Evolutionary conservation across 2,113 vertebrate genomes (phyloP), one percentile per base, ranked within the genome.

Genomic region (Odobenus rosmarus): DNA sequence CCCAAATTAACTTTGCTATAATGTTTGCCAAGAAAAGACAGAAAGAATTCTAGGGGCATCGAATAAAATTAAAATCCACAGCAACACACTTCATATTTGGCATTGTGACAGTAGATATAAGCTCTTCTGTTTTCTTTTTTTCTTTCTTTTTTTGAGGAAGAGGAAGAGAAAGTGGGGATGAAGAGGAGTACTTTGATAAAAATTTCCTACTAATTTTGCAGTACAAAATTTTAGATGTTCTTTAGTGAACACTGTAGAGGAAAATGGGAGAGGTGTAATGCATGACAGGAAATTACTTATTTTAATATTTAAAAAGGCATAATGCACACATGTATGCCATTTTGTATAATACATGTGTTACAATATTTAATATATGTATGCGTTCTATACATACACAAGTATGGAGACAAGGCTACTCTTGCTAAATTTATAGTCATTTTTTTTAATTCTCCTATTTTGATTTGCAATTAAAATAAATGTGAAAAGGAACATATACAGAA

Each of bases 251-350:
- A 77, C n/a, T 53, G 11, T 5, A 36, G n/a, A 82, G n/a, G 67
- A 81, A 96, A 71, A 69, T 0, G 7, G 21, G 33, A 85, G 7
- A 80, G 3, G 10, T 57, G 51, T 23, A 62, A 77, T 28, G 7
- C 26, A 28, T 55, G 28, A 26, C 21, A 64, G 21, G 42, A 88
- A 36, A 24, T 33, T 39, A 39, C 18, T 59, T 82, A 84, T 71
- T 83, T 62, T 42, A 89, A 87, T 76, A 85, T 84, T 69, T 92
- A 33, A 94, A 92, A 86, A 74, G 16, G 28, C 51, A 90, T 24
- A 62, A 72, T 62, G 49, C 59, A 4, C 19, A 74, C 15, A 61
- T 15, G 82, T 26, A 64, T 51, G 71, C 8, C 12, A 90, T 61
- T 93, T 67, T 71, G 33, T 31, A 6, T 64, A 88, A 80, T 61